phyloP scores from a whole-genome alignment of 2,113 vertebrate species.

The Dascyllus trimaculatus region DNA sequence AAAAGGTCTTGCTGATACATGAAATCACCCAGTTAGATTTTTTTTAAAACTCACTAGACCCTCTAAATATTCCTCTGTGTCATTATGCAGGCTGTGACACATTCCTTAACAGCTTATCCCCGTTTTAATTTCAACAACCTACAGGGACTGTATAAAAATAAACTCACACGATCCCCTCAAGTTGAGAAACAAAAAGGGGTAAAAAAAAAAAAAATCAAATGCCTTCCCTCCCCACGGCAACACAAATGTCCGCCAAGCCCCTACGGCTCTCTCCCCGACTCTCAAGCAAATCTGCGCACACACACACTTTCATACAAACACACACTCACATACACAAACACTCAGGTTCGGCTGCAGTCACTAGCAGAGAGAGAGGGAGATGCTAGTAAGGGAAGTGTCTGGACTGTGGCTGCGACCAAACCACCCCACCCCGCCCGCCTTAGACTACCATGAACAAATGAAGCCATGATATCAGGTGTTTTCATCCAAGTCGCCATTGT shows the following conservation, averaged over 20 bases:
- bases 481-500: constrained; percentile 77
- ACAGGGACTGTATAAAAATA: constrained; percentile 72
- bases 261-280: constrained; percentile 70
- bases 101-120: constrained; percentile 51
- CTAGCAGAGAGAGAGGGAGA: constrained; percentile 81
- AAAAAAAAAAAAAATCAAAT: constrained; percentile 56
- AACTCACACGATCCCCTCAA: constrained; percentile 60
- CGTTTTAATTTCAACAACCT: constrained; percentile 51
- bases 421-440: constrained; percentile 61
- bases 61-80: constrained; percentile 49
- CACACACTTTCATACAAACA: constrained; percentile 38
- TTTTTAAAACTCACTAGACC: constrained; percentile 21
- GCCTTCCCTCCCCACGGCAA: constrained; percentile 68
- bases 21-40: constrained; percentile 21
- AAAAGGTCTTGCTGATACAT: constrained; percentile 64
- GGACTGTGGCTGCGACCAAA: constrained; percentile 64
- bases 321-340: constrained; percentile 42
- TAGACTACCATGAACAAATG: constrained; percentile 79
- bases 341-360: constrained; percentile 51
- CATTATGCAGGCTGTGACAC: constrained; percentile 43
- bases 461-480: constrained; percentile 80
- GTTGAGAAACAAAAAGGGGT: constrained; percentile 67
- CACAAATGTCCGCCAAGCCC: constrained; percentile 66
- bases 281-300: constrained; percentile 64
- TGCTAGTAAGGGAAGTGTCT: constrained; percentile 71